Base-by-base conservation (phyloP, 2,797 vertebrate genomes). In the Falco peregrinus region DNA sequence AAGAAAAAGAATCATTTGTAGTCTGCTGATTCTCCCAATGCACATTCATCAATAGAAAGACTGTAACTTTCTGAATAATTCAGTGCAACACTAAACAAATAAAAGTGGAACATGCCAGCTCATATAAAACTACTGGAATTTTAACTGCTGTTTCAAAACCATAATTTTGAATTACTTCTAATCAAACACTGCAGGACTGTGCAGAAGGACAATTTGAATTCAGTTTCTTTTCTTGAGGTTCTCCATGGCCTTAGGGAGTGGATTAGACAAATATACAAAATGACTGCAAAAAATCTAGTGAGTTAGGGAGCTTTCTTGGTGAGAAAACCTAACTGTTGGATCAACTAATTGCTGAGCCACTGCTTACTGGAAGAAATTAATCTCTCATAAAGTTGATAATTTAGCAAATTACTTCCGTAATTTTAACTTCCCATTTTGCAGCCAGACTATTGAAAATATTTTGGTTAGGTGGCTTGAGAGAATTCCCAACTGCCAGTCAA, bases 341-440 rank as follows among this genome's bases (percentile, higher is more conserved):
- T 76, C 43, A 77, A 64, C 22, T 75, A 76, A 69, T 75, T 93
- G 60, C 37, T 68, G 41, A 95, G 68, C 25, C n/a, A 59, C n/a
- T 84, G 43, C 26, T 92, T 88, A 90, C 13, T 92, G 71, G 33
- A 94, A 94, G 24, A 82, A 81, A 88, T 50, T 70, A 74, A 64
- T 76, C 48, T 79, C 75, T 85, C 22, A 25, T 61, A 37, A 84
- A 20, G 22, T 4, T 70, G 50, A 68, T 64, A 90, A 89, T 92
- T 93, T 86, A 77, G 29, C 10, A 85, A 82, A 77, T 92, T 61
- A 73, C 18, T 76, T 82, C 51, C 3, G 0, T 75, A 65, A 76
- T 91, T 91, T 89, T 84, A 78, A 59, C 69, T 89, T 88, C 57
- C 22, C 20, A 60, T 64, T 94, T 86, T 79, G 25, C 51, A 91